Evolutionary conservation across 2,797 vertebrate genomes (phyloP).

Genomic region (Scarus forsteni): DNA sequence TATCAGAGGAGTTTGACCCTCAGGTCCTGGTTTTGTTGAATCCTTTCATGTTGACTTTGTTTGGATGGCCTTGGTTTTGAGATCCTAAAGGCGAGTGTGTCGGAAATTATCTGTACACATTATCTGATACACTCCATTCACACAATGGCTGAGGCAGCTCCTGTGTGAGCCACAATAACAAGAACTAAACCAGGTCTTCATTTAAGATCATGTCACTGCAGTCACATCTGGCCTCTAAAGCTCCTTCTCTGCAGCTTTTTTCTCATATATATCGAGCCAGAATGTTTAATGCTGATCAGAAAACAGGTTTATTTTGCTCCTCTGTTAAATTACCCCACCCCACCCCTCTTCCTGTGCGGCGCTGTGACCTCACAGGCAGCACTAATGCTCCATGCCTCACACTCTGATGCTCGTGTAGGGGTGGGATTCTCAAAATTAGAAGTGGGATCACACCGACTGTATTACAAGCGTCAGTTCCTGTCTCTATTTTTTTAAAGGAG

Average conservation of each 20-base stretch:
- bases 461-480: conserved; percentile 51
- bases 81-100: not conserved
- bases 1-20: too few species aligned
- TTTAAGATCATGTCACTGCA: conserved; percentile 53
- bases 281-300: conserved; percentile 77
- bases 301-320: conserved; percentile 78
- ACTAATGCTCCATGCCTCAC: conserved; percentile 60
- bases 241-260: conserved; percentile 71
- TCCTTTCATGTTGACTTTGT: too few species aligned
- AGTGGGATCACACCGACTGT: conserved; percentile 58
- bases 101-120: conserved; percentile 8
- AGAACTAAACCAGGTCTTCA: conserved; percentile 51
- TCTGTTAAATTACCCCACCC: conserved; percentile 75
- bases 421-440: conserved; percentile 75
- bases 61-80: too few species aligned
- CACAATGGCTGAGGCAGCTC: conserved; percentile 26
- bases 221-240: conserved; percentile 53
- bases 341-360: conserved; percentile 52
- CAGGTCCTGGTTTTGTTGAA: too few species aligned
- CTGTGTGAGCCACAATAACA: conserved; percentile 45
- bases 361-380: conserved; percentile 60
- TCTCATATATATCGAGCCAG: conserved; percentile 57
- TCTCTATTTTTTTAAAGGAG: conserved; percentile 43
- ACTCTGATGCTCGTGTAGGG: conserved; percentile 48
- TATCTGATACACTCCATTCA: conserved; percentile 25